phyloP scores from a whole-genome alignment of 2,113 vertebrate species.

The Ranitomeya imitator region DNA sequence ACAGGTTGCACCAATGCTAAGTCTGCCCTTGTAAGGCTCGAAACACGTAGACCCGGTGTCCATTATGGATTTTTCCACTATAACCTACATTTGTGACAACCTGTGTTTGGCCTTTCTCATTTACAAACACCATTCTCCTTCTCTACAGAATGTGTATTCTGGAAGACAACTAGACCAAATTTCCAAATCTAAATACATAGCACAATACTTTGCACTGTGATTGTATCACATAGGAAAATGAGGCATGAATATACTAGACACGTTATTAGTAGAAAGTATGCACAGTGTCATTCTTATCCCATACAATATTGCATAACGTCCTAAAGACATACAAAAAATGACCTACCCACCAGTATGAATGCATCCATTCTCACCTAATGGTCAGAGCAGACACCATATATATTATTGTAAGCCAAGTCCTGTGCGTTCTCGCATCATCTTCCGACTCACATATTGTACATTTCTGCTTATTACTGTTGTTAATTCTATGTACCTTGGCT shows the following conservation, averaged over 20 bases:
- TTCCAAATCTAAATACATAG: neutral
- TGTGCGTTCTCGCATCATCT: neutral
- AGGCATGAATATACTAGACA: neutral
- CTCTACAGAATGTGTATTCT: neutral
- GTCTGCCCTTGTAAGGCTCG: too few species aligned
- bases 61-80: too few species aligned
- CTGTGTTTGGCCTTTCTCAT: too few species aligned
- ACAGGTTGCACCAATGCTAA: too few species aligned
- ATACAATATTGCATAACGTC: neutral
- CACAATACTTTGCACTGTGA: neutral
- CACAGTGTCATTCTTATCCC: neutral
- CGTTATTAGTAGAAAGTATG: neutral
- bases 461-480: neutral
- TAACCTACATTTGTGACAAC: too few species aligned
- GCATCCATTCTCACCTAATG: neutral
- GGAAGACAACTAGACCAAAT: neutral
- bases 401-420: neutral
- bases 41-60: too few species aligned
- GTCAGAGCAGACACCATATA: neutral
- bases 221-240: neutral
- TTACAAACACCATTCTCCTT: neutral
- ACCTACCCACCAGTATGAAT: neutral
- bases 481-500: neutral
- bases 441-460: neutral
- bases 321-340: neutral